Percentiles rank a stretch among this genome's conserved stretches.
These are phyloP conservation scores for Thaumetopoea pityocampa DNA, from an alignment of 1,140 invertebrate species.

Conservation along the genomic window DNA sequence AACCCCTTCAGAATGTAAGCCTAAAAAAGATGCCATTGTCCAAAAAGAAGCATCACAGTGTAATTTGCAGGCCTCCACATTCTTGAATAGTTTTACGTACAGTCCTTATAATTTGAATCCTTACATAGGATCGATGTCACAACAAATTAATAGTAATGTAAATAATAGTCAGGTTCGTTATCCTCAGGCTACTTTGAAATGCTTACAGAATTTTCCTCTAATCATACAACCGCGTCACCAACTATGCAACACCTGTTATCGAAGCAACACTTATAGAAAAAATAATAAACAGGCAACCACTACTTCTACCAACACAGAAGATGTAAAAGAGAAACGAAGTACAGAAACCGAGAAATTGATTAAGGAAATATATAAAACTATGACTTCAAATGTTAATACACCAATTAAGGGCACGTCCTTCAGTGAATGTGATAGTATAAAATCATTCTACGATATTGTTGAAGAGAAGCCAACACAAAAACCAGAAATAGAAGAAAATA, in stretches of 20 bases:
- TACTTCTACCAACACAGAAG: conserved; percentile 37
- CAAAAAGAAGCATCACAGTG: conserved; percentile 48
- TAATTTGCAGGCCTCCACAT: conserved; percentile 33
- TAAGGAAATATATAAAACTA: conserved; percentile 64
- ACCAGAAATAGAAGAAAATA: too few relatives aligned
- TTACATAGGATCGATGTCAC: conserved; percentile 32
- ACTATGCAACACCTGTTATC: conserved; percentile 30
- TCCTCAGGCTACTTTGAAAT: conserved; percentile 29
- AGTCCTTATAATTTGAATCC: conserved; percentile 40
- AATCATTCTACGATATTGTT: conserved; percentile 3
- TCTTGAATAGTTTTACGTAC: conserved; percentile 46
- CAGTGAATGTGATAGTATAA: conserved; percentile 34
- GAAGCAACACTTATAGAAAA: conserved; percentile 23
- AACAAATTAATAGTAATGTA: conserved; percentile 26
- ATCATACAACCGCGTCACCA: conserved; percentile 38
- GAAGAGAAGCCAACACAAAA: too few relatives aligned
- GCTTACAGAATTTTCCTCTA: conserved; percentile 43
- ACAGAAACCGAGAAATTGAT: conserved; percentile 60
- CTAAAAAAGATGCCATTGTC: conserved; percentile 48
- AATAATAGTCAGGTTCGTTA: conserved; percentile 25
- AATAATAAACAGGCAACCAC: conserved; percentile 25
- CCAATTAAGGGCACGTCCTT: conserved; percentile 37
- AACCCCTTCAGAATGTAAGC: conserved; percentile 18
- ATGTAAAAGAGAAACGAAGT: conserved; percentile 11
- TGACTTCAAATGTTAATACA: conserved; percentile 41